These are phyloP conservation scores for Boleophthalmus pectinirostris DNA, from an alignment of 2,113 vertebrate genomes.

Conservation along the genomic window DNA sequence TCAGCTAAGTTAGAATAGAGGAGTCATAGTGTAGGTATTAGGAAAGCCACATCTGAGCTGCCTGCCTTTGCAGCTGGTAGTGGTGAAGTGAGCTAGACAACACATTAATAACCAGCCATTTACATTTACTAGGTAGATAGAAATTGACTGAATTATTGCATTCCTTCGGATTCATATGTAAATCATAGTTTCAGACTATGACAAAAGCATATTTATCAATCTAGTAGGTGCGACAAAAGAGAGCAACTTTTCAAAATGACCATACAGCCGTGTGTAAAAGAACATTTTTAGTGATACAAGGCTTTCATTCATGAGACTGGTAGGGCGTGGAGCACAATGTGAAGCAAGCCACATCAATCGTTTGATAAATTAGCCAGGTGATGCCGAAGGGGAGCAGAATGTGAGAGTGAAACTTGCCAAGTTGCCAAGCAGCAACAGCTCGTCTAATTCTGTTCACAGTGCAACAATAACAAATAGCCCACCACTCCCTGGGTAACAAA, in stretches of 20 bases:
- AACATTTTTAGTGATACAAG: slow-evolving; percentile 41
- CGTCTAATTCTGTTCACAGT: slow-evolving; percentile 17
- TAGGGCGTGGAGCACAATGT: slow-evolving; percentile 59
- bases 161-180: not conserved
- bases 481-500: slow-evolving; percentile 59
- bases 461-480: slow-evolving; percentile 48
- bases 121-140: not conserved
- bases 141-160: slow-evolving; percentile 3
- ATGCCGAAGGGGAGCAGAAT: slow-evolving; percentile 26
- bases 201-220: slow-evolving; percentile 35
- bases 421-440: slow-evolving; percentile 29
- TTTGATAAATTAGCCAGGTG: slow-evolving; percentile 51
- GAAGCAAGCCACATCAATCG: slow-evolving; percentile 61
- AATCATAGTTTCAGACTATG: slow-evolving; percentile 13
- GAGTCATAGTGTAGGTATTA: slow-evolving; percentile 52
- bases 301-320: slow-evolving; percentile 53
- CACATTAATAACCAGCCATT: not conserved
- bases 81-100: slow-evolving; percentile 26
- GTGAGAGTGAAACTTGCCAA: slow-evolving; percentile 19
- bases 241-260: slow-evolving; percentile 15
- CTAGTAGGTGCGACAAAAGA: slow-evolving; percentile 19
- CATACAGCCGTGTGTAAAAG: slow-evolving; percentile 48
- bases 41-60: slow-evolving; percentile 63
- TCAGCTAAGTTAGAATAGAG: slow-evolving; percentile 41
- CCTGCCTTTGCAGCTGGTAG: slow-evolving; percentile 52